A percentile compares a stretch with the other conserved stretches of the same genome.
phyloP scores from a whole-genome alignment of 2,797 vertebrate genomes.

The Podarcis siculus region DNA sequence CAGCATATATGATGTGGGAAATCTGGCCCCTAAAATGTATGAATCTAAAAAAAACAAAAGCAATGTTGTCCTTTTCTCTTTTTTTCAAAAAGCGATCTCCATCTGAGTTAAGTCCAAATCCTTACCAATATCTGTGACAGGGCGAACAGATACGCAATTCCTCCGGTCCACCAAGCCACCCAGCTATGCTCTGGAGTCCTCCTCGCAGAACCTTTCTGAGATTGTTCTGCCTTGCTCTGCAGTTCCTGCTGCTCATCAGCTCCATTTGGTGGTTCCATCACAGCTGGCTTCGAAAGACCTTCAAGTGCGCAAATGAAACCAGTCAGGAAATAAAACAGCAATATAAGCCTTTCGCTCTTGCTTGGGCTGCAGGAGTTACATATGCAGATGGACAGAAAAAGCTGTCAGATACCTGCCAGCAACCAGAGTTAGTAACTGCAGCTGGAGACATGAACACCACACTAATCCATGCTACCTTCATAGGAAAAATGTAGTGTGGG shows the following conservation, averaged over 20 bases:
- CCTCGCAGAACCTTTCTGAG: conserved; percentile 64
- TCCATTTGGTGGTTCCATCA: conserved; percentile 76
- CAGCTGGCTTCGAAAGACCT: conserved; percentile 75
- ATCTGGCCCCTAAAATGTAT: neutral
- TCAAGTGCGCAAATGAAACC: conserved; percentile 44
- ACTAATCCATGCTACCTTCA: conserved; percentile 77
- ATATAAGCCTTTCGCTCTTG: neutral
- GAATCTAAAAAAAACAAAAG: conserved; percentile 25
- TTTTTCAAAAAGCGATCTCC: neutral
- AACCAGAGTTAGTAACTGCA: conserved; percentile 62
- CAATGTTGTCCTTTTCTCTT: neutral
- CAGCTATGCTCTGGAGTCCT: conserved; percentile 70
- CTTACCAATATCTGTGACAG: conserved; percentile 84
- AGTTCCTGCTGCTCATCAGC: conserved; percentile 68
- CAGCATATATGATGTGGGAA: conserved; percentile 11
- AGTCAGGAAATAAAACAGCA: conserved; percentile 46
- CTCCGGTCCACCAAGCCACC: conserved; percentile 78
- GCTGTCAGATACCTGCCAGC: conserved; percentile 59
- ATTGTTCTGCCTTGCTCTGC: conserved; percentile 67
- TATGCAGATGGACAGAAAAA: conserved; percentile 1
- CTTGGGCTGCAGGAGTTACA: conserved; percentile 29
- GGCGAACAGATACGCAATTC: conserved; percentile 79
- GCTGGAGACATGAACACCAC: conserved; percentile 72
- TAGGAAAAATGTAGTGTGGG: conserved; percentile 79
- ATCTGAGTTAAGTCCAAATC: conserved; percentile 1